Conservation (phyloP, 1,140 invertebrate species). For the Bombus waltoni region DNA sequence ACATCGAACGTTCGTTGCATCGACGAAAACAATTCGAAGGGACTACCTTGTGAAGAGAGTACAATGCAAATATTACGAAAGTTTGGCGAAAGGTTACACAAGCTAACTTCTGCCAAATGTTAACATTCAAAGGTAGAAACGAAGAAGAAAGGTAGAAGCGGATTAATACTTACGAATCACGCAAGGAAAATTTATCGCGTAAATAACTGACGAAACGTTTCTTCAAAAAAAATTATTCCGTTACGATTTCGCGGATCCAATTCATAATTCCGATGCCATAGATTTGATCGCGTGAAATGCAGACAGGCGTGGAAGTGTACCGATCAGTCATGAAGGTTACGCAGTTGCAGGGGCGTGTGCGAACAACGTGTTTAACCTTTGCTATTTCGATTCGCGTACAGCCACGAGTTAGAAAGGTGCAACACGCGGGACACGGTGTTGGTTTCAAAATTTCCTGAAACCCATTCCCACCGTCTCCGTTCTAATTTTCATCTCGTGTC, state of each 20-base stretch:
- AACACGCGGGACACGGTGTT: not conserved
- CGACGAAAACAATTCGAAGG: constrained; percentile 24
- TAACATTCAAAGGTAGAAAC: not conserved
- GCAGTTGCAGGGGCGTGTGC: constrained; percentile 52
- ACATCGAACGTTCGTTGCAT: constrained; percentile 23
- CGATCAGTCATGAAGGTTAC: constrained; percentile 62
- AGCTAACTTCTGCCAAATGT: constrained; percentile 19
- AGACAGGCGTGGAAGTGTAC: constrained; percentile 21
- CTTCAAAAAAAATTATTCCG: not conserved
- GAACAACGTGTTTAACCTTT: constrained; percentile 57
- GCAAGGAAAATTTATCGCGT: too few relatives aligned
- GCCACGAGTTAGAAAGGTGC: constrained; percentile 57
- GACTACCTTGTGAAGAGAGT: not conserved
- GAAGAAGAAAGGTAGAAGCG: too few relatives aligned
- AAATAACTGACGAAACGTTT: too few relatives aligned
- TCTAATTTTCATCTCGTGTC: not conserved
- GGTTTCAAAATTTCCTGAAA: constrained; percentile 44
- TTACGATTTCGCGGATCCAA: not conserved
- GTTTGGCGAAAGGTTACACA: not conserved
- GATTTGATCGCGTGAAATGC: not conserved
- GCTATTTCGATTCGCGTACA: constrained; percentile 40
- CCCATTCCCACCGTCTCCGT: not conserved
- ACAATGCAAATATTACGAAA: not conserved
- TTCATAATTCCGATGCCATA: not conserved
- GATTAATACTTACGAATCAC: too few relatives aligned